Percentiles rank a stretch among this genome's conserved stretches.
These are phyloP conservation scores for Temnothorax ravouxi DNA, from an alignment of 2,888 invertebrate genomes.

Conservation along the genomic window DNA sequence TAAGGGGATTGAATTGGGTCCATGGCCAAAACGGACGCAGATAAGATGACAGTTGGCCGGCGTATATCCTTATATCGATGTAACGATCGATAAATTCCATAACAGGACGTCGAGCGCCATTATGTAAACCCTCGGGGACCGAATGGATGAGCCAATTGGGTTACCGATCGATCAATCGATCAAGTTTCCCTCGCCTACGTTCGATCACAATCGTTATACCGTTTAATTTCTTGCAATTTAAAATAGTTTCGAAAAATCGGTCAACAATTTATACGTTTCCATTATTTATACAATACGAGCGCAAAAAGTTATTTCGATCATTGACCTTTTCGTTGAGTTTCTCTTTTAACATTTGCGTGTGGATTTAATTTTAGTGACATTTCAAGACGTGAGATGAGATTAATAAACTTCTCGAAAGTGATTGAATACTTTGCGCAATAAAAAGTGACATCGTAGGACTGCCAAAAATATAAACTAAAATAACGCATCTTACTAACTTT, in stretches of 20 bases:
- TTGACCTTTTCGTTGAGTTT: neutral
- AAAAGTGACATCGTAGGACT: neutral
- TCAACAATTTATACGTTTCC: neutral
- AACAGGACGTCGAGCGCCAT: constrained; percentile 76
- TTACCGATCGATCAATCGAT: constrained; percentile 62
- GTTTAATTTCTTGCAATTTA: constrained; percentile 33
- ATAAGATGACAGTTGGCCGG: constrained; percentile 76
- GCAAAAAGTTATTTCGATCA: neutral
- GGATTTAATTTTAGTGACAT: neutral
- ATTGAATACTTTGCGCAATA: neutral
- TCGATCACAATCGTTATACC: constrained; percentile 23
- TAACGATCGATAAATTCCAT: constrained; percentile 82
- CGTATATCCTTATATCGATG: constrained; percentile 81
- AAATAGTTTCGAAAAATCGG: constrained; percentile 13
- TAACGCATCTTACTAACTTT: neutral
- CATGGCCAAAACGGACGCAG: constrained; percentile 74
- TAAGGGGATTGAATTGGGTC: constrained; percentile 79
- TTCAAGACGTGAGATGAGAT: neutral
- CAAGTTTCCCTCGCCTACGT: constrained; percentile 59
- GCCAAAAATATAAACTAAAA: constrained; percentile 6
- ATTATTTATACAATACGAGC: neutral
- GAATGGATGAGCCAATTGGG: constrained; percentile 72
- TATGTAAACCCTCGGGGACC: constrained; percentile 80
- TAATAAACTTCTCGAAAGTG: constrained; percentile 17
- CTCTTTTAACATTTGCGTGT: neutral